Evolutionary conservation across 2,888 invertebrate genomes (phyloP).

Genomic region (Oligia latruncula): DNA sequence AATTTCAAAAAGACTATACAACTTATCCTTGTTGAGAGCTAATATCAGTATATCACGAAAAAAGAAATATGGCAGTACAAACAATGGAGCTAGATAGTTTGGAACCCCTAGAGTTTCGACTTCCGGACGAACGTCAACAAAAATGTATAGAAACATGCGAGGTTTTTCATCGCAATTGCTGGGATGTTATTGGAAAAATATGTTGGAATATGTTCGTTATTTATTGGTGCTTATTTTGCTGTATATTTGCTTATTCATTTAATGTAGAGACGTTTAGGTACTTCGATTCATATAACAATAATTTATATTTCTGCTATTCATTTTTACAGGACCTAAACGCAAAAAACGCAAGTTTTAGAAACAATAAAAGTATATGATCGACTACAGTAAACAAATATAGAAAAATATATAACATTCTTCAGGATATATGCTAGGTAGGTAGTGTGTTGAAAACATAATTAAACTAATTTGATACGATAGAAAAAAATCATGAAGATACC

Average conservation of each 20-base stretch:
- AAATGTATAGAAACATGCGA: conserved; percentile 52
- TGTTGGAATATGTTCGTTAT: conserved; percentile 27
- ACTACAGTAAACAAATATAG: no score
- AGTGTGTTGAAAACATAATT: no score
- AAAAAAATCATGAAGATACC: no score
- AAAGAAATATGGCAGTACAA: conserved; percentile 65
- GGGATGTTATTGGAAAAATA: conserved; percentile 51
- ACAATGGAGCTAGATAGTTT: conserved; percentile 57
- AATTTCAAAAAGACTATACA: conserved; percentile 65
- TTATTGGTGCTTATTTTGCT: conserved; percentile 22
- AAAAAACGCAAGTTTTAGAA: no score
- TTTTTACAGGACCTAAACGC: no score
- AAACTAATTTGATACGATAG: no score
- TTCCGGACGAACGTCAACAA: conserved; percentile 51
- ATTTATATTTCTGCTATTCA: neutral
- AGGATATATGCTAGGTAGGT: no score
- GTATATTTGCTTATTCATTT: conserved; percentile 20
- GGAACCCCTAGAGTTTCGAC: conserved; percentile 54
- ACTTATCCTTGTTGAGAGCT: conserved; percentile 65
- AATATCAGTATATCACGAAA: conserved; percentile 67
- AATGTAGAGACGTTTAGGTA: neutral
- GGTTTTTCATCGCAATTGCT: conserved; percentile 40
- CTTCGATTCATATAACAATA: neutral
- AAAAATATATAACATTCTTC: no score
- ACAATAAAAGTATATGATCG: no score